Percentiles rank a stretch among this genome's conserved stretches.
Evolutionary conservation across 2,888 invertebrate genomes (phyloP).

Genomic region (Mythimna lalbum): DNA sequence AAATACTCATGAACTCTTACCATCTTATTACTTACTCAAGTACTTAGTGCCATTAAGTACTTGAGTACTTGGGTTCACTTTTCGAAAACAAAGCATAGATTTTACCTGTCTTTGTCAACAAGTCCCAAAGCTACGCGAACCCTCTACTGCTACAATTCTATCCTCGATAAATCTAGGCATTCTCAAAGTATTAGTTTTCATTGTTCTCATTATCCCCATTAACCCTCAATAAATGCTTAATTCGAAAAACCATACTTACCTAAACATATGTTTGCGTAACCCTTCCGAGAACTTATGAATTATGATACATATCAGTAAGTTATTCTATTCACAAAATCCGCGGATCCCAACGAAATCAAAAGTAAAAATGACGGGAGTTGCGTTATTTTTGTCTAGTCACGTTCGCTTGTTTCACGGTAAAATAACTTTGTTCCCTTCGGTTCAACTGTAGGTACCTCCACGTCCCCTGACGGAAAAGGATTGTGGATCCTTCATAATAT

Average conservation of each 20-base stretch:
- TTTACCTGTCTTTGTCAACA: too few relatives aligned
- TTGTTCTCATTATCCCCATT: constrained; percentile 1
- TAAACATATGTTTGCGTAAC: constrained; percentile 1
- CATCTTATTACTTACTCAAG: too few relatives aligned
- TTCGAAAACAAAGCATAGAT: too few relatives aligned
- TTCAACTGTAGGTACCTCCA: constrained; percentile 44
- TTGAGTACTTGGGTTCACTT: too few relatives aligned
- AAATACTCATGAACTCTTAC: too few relatives aligned
- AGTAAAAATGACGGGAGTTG: constrained; percentile 62
- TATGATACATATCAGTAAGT: constrained; percentile 37
- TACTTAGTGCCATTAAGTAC: too few relatives aligned
- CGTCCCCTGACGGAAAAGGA: constrained; percentile 57
- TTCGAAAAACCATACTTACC: background rate
- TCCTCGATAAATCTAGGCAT: too few relatives aligned
- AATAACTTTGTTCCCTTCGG: constrained; percentile 65
- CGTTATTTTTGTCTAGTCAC: constrained; percentile 71
- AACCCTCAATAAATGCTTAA: background rate
- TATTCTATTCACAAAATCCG: constrained; percentile 55
- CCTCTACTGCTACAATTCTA: too few relatives aligned
- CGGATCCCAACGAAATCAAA: constrained; percentile 51
- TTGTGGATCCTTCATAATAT: constrained; percentile 57
- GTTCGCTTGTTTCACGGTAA: constrained; percentile 64
- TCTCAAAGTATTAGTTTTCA: background rate
- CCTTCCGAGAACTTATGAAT: constrained; percentile 32
- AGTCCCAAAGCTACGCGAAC: too few relatives aligned